These are phyloP conservation scores for Prionailurus bengalensis DNA, from an alignment of 2,113 vertebrate genomes.

Conservation along the genomic window DNA sequence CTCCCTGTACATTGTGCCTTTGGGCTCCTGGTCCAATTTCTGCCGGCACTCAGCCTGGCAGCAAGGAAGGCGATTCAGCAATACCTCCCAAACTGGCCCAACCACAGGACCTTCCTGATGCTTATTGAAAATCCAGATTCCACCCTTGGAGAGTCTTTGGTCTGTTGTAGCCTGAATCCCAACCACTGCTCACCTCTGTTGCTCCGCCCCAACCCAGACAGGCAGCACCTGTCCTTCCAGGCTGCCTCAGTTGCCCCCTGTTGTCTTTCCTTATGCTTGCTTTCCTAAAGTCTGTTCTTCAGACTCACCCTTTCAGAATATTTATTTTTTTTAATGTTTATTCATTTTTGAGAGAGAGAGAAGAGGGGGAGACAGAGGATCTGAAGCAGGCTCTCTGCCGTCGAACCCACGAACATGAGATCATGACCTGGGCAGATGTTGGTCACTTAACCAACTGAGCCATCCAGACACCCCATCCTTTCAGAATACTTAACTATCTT, in stretches of 20 bases:
- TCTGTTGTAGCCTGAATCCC: background rate
- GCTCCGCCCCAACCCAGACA: background rate
- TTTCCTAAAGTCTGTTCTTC: background rate
- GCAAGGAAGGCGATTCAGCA: background rate
- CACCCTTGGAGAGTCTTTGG: background rate
- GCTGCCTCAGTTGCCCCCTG: background rate
- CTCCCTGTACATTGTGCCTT: rapidly evolving
- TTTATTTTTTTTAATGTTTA: too few species aligned
- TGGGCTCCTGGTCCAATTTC: background rate
- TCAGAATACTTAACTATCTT: background rate
- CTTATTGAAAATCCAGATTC: background rate
- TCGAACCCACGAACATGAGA: too few species aligned
- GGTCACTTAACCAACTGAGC: too few species aligned
- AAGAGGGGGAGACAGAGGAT: too few species aligned
- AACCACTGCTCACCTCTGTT: rapidly evolving
- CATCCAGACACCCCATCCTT: background rate
- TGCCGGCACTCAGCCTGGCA: rapidly evolving
- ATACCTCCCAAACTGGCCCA: background rate
- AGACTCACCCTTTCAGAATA: background rate
- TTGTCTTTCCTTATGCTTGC: background rate
- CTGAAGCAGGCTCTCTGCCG: too few species aligned
- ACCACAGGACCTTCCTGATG: rapidly evolving
- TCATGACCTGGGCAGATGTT: too few species aligned
- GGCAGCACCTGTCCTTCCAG: background rate
- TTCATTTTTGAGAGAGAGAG: too few species aligned